Percentiles rank a stretch among this genome's conserved stretches.
These are phyloP conservation scores for Mesitornis unicolor DNA, from an alignment of 2,113 vertebrate species.

Conservation along the genomic window DNA sequence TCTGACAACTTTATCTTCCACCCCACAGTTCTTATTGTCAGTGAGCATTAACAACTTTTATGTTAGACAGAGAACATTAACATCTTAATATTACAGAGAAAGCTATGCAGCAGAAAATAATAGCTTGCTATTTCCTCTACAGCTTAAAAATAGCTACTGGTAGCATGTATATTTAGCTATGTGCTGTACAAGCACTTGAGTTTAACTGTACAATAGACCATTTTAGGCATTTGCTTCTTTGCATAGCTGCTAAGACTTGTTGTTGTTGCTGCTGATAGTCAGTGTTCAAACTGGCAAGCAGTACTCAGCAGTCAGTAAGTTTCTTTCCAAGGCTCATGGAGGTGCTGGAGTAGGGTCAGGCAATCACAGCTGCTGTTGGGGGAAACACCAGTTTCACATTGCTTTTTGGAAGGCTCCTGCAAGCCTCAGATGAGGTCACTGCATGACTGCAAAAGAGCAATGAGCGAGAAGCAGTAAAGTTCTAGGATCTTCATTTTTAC, in stretches of 20 bases:
- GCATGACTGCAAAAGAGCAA: not conserved
- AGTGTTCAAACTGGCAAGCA: not conserved
- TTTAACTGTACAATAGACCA: not conserved
- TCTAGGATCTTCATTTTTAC: not conserved
- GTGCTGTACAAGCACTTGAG: not conserved
- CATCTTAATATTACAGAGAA: not conserved
- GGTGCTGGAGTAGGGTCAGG: not conserved
- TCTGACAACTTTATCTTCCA: not conserved
- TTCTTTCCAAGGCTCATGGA: not conserved
- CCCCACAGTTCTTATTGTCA: not conserved
- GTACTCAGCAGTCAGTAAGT: not conserved
- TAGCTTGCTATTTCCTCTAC: not conserved
- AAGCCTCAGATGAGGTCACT: not conserved
- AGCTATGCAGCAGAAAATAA: not conserved
- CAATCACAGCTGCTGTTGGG: not conserved
- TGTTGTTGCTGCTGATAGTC: not conserved
- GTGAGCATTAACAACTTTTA: not conserved
- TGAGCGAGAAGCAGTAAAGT: not conserved
- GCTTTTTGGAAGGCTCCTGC: not conserved
- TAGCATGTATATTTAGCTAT: not conserved
- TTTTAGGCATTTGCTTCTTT: not conserved
- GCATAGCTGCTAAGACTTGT: not conserved
- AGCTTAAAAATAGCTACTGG: not conserved
- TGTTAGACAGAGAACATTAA: not conserved
- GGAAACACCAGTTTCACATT: not conserved